Percentiles rank a stretch among this genome's conserved stretches.
Conservation (phyloP, 2,888 invertebrate species). For the Keiferia lycopersicella region DNA sequence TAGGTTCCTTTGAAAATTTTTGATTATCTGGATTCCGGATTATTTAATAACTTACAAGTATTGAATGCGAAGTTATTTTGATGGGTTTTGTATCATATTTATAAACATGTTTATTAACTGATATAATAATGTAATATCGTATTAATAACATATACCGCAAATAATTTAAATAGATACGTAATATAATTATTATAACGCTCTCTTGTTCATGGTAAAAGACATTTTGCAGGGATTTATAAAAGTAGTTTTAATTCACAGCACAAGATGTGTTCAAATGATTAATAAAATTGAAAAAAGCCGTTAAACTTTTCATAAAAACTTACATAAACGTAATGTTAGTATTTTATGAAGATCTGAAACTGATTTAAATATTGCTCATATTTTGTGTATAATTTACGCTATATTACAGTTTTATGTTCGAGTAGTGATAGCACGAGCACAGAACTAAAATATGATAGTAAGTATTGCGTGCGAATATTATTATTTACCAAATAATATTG, state of each 20-base stretch:
- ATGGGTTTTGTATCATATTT: neutral
- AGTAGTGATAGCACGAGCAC: neutral
- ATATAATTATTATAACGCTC: conserved; percentile 39
- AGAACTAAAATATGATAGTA: neutral
- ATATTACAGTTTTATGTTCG: neutral
- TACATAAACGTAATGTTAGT: neutral
- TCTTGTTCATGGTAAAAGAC: conserved; percentile 61
- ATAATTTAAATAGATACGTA: conserved; percentile 1
- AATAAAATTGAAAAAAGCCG: neutral
- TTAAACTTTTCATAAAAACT: neutral
- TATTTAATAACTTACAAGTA: too few species aligned
- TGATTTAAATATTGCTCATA: neutral
- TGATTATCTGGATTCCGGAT: too few species aligned
- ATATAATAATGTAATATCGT: neutral
- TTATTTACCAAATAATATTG: neutral
- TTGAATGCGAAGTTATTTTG: too few species aligned
- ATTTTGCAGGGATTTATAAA: conserved; percentile 64
- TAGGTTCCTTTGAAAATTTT: too few species aligned
- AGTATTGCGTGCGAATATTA: neutral
- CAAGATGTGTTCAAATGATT: neutral
- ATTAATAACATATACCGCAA: neutral
- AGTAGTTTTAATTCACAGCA: neutral
- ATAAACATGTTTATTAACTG: neutral
- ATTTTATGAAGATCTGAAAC: neutral
- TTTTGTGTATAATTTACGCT: neutral